A percentile compares a stretch with the other conserved stretches of the same genome.
Evolutionary conservation across 2,888 invertebrate genomes (phyloP).

Genomic region (Stenchaetothrips biformis): DNA sequence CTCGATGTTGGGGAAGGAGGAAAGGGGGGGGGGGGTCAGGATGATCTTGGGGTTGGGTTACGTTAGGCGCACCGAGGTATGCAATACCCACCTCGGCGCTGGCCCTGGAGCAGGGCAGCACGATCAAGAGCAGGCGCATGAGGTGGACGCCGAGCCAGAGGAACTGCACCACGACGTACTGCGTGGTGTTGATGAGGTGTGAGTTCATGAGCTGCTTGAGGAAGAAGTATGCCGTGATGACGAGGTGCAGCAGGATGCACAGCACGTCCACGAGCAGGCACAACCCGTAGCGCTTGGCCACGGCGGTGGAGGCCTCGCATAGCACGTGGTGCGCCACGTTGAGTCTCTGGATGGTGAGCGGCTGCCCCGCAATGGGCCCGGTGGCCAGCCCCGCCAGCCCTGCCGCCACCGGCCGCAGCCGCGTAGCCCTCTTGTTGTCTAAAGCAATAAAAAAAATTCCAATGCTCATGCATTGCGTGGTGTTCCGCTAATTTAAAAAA

Average conservation of each 20-base stretch:
- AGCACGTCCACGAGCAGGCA: constrained; percentile 53
- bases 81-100: constrained; percentile 49
- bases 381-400: neutral
- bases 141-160: constrained; percentile 56
- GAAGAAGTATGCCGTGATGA: constrained; percentile 56
- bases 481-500: too few relatives aligned
- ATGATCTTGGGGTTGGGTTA: too few relatives aligned
- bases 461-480: too few relatives aligned
- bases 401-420: neutral
- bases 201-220: constrained; percentile 46
- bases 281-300: constrained; percentile 53
- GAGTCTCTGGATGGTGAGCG: constrained; percentile 47
- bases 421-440: neutral
- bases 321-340: constrained; percentile 52
- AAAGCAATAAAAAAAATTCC: too few relatives aligned
- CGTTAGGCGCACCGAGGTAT: too few relatives aligned
- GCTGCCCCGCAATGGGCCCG: neutral
- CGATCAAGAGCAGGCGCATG: constrained; percentile 53
- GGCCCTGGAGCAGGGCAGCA: constrained; percentile 56
- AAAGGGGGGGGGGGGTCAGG: too few relatives aligned
- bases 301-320: constrained; percentile 51
- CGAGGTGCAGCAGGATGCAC: constrained; percentile 56
- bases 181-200: too few relatives aligned
- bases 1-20: too few relatives aligned
- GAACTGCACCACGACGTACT: constrained; percentile 52